Conservation (phyloP, 2,797 vertebrate species). For the Cetoscarus ocellatus region DNA sequence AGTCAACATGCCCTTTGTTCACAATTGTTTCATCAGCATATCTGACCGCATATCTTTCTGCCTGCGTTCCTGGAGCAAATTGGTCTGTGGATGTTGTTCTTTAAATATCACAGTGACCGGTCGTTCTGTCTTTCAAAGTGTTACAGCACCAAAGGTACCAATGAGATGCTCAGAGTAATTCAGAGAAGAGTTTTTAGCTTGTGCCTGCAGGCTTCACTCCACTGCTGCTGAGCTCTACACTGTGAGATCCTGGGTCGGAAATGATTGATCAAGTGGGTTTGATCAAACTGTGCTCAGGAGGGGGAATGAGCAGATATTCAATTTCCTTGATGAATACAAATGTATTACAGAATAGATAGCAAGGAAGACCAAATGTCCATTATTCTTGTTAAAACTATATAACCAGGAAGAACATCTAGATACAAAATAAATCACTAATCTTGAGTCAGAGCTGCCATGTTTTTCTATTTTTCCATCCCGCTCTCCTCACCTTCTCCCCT, state of each 20-base stretch:
- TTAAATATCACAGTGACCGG: conserved; percentile 1
- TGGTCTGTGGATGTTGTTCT: background rate
- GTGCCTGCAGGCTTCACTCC: background rate
- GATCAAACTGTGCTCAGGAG: no score
- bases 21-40: conserved; percentile 2
- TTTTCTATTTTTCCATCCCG: conserved; percentile 7
- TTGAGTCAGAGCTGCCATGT: conserved; percentile 38
- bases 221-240: background rate
- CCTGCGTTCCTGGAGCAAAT: background rate
- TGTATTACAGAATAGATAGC: no score
- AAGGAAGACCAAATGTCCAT: no score
- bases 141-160: background rate
- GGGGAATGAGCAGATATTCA: no score
- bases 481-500: conserved; percentile 45
- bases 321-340: no score
- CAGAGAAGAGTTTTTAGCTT: background rate
- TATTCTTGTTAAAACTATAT: no score
- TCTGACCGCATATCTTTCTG: conserved; percentile 2
- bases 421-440: conserved; percentile 46
- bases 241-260: background rate
- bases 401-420: no score
- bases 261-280: no score
- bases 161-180: background rate
- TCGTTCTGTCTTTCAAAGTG: conserved; percentile 2
- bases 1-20: conserved; percentile 7